Evolutionary conservation across 1,140 invertebrate genomes (phyloP).

Genomic region (Drosophila novamexicana): DNA sequence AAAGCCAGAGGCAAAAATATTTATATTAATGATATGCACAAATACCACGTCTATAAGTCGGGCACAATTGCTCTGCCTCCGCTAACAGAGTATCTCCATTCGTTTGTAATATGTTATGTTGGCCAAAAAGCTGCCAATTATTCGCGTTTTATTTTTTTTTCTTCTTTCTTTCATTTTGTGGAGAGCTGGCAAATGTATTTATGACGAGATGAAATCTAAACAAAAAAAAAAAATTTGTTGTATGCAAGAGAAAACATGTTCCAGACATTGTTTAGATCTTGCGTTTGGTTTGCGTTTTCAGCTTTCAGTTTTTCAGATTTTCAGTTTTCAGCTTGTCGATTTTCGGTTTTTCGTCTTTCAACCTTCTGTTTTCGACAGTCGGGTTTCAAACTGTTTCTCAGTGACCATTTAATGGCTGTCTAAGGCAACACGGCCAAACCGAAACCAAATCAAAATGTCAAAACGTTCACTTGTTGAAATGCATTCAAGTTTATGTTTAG

Average conservation of each 20-base stretch:
- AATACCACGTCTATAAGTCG: constrained; percentile 41
- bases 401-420: constrained; percentile 43
- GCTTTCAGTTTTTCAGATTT: constrained; percentile 39
- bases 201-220: constrained; percentile 69
- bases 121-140: constrained; percentile 27
- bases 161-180: neutral
- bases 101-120: constrained; percentile 31
- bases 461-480: too few relatives aligned
- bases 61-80: constrained; percentile 4
- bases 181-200: constrained; percentile 36
- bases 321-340: constrained; percentile 21
- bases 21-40: constrained; percentile 76
- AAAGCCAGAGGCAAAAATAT: constrained; percentile 67
- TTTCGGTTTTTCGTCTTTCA: constrained; percentile 25
- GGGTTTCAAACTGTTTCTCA: constrained; percentile 19
- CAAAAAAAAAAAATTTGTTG: constrained; percentile 30
- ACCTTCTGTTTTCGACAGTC: constrained; percentile 10
- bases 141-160: constrained; percentile 8
- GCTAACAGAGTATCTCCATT: neutral
- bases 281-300: constrained; percentile 29
- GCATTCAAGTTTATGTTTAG: too few relatives aligned
- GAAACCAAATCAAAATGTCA: neutral
- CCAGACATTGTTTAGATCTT: constrained; percentile 76
- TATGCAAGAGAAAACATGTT: constrained; percentile 69
- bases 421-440: neutral